These are phyloP conservation scores for Grantiella picta DNA, from an alignment of 2,113 vertebrate genomes.

Conservation along the genomic window DNA sequence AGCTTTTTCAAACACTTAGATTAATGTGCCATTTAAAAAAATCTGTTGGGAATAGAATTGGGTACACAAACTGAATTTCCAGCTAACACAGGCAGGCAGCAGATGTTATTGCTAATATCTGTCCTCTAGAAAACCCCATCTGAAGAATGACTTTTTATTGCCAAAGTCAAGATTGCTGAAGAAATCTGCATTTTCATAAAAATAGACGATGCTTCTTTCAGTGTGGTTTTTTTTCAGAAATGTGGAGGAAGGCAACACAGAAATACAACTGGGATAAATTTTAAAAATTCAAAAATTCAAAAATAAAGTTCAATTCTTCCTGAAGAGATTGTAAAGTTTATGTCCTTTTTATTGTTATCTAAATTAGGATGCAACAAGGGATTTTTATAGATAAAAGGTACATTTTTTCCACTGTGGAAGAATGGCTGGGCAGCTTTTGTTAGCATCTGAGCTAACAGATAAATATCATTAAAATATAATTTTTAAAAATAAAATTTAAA, in stretches of 20 bases:
- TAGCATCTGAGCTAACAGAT: neutral
- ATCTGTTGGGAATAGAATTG: neutral
- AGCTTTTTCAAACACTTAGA: neutral
- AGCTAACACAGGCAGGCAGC: neutral
- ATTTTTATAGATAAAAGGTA: neutral
- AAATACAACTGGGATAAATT: neutral
- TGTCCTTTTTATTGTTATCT: neutral
- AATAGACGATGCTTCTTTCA: neutral
- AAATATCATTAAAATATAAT: too few relatives aligned
- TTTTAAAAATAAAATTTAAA: neutral
- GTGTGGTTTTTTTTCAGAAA: neutral
- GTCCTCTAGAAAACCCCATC: neutral
- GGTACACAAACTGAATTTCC: neutral
- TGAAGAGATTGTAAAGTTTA: neutral
- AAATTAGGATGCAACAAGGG: neutral
- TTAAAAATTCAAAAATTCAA: too few relatives aligned
- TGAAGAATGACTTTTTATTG: neutral
- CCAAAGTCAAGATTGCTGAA: neutral
- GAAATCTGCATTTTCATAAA: neutral
- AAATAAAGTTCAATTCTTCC: too few relatives aligned
- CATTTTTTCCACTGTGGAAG: neutral
- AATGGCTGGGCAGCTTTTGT: neutral
- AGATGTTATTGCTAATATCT: neutral
- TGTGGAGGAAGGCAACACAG: neutral
- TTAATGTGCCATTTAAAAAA: neutral